Base-by-base conservation (phyloP, 2,797 vertebrate genomes). In the Taeniopygia guttata region DNA sequence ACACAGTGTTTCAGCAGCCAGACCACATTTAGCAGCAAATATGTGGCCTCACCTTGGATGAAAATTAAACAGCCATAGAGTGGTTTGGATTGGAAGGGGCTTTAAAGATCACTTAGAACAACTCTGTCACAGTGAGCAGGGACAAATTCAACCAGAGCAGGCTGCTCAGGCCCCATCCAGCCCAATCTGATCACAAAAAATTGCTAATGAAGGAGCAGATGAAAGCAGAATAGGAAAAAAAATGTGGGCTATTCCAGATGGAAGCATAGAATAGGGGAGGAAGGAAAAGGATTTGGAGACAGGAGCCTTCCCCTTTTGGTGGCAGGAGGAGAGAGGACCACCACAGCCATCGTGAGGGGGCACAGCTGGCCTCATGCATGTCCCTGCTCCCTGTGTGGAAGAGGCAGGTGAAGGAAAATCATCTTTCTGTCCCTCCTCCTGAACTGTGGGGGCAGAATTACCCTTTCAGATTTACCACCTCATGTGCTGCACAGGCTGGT, bases 371-470 rank as follows among this genome's bases (percentile, higher is more conserved):
- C 26, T 45, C 32, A 5, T 0, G 2, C 1, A 0, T 23, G 20
- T 26, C 18, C 68, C 55, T 76, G 63, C 32, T 87, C 17, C 16
- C 52, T 6, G 5, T 1, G 5, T 38, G 32, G 40, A 27, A 78
- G 19, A 38, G 23, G 17, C 21, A 82, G 38, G 42, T 60, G 59
- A 48, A 55, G 25, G 19, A 74, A 10, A 17, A 10, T 10, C 32
- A 34, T 14, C 6, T 27, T 67, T n/a, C 13, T n/a, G n/a, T n/a
- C 25, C 15, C 67, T 10, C 34, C 40, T 59, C 17, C n/a, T 68
- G 72, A n/a, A 4, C 55, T 5, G 0, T 1, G 3, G 7, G 14
- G 27, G 12, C 51, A 75, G 66, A 62, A 60, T 17, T 0, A 1
- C 19, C 63, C 54, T 36, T 26, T 54, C 27, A 22, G 49, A 11